A percentile compares a stretch with the other conserved stretches of the same genome.
These are phyloP conservation scores for Cybosia mesomella DNA, from an alignment of 2,888 invertebrate genomes.

Conservation along the genomic window DNA sequence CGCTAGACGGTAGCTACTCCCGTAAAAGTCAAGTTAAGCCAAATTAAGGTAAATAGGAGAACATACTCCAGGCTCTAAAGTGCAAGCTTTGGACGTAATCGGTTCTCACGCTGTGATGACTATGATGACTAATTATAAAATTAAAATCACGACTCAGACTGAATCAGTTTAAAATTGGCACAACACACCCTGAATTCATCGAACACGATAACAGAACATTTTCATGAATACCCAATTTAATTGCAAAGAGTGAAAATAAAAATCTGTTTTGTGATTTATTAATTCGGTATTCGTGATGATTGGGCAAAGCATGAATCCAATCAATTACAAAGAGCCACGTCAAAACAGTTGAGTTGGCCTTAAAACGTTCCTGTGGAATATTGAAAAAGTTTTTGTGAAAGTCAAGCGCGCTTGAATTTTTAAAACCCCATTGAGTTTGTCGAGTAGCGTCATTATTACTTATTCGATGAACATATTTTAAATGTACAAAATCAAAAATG, in stretches of 20 bases:
- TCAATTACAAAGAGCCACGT: slow-evolving; percentile 4
- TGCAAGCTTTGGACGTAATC: too few species aligned
- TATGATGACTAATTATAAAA: neutral
- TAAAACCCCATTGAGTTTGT: slow-evolving; percentile 27
- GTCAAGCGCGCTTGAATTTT: slow-evolving; percentile 36
- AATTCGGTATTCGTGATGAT: slow-evolving; percentile 6
- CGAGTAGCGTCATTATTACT: neutral
- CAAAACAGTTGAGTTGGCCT: slow-evolving; percentile 8
- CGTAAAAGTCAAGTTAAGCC: too few species aligned
- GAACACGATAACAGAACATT: neutral
- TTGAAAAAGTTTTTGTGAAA: slow-evolving; percentile 41
- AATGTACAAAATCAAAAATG: neutral
- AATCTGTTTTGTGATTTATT: slow-evolving; percentile 16
- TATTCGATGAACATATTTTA: neutral
- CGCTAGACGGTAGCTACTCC: too few species aligned
- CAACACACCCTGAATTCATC: neutral
- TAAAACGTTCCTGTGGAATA: slow-evolving; percentile 32
- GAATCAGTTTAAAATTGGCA: neutral
- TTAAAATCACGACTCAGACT: neutral
- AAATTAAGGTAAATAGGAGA: too few species aligned
- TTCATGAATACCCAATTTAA: slow-evolving; percentile 15
- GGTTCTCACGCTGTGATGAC: too few species aligned
- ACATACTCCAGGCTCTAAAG: too few species aligned
- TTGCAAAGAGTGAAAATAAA: slow-evolving; percentile 9
- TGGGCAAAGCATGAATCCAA: slow-evolving; percentile 14